Base-by-base conservation (phyloP, 1,140 invertebrate genomes). In the Drosophila sp. region DNA sequence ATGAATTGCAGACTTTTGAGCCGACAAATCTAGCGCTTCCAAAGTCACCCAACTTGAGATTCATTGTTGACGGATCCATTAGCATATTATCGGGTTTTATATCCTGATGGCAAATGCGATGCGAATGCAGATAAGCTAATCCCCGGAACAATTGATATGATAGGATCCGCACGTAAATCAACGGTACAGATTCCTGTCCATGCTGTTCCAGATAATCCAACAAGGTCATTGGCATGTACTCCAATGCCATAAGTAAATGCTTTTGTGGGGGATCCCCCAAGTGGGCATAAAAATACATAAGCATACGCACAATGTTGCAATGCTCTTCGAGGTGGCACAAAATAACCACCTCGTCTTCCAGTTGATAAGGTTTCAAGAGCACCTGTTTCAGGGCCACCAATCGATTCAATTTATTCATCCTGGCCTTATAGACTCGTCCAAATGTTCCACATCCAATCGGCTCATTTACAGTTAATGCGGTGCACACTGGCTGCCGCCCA, bases 71-170 rank as follows among this genome's bases (percentile, higher is more conserved):
- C 36, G 98, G 97, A 93, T 99, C 97, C 34, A 99, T 92, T 21
- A 99, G 94, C 56, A 99, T 93, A 93, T 99, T 99, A 93, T 99
- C 98, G 59, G 99, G 99, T 93, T 99, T 99, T 71, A 99, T 99
- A 93, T 99, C 99, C 90, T 99, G 95, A 94, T 99, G 99, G 93
- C 98, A 99, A 81, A 99, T 99, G 53, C 98, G 98, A 92, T 98
- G 94, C 71, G 97, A 97, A 92, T 99, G 98, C 87, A 99, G 99
- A 93, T 99, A 99, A 50, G 97, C 98, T 92, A 99, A 94, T 92
- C 97, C 98, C 90, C 99, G 95, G 93, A 99, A 99, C 93, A 99
- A 94, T 94, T 99, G 98, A 94, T 99, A 99, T 97, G 80, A 63
- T 0, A 83, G 41, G 7, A 83, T 65, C 36, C 80, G 72, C 6